phyloP scores from a whole-genome alignment of 2,888 invertebrate genomes.

The Lasius platythorax region DNA sequence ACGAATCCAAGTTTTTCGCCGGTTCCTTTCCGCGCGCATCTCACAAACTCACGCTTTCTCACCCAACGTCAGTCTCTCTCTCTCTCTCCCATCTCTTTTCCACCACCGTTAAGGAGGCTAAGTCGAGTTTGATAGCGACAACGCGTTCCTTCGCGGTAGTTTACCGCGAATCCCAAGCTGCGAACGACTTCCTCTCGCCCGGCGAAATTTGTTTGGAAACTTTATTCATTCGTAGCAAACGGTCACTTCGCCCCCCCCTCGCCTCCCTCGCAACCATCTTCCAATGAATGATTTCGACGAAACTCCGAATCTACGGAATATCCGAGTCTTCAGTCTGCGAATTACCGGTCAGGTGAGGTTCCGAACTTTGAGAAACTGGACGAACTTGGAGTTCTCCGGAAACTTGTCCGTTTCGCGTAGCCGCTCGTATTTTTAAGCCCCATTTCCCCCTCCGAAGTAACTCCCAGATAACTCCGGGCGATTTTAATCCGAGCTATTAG shows the following conservation, averaged over 20 bases:
- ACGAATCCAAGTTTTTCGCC: slow-evolving; percentile 37
- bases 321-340: slow-evolving; percentile 22
- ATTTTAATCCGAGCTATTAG: slow-evolving; percentile 47
- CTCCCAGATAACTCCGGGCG: slow-evolving; percentile 16
- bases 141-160: slow-evolving; percentile 36
- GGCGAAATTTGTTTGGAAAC: slow-evolving; percentile 54
- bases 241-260: slow-evolving; percentile 15
- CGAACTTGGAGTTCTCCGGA: slow-evolving; percentile 13
- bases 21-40: slow-evolving; percentile 24
- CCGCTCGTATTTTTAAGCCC: slow-evolving; percentile 37
- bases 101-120: neutral
- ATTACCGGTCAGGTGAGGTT: slow-evolving; percentile 47
- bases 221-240: slow-evolving; percentile 55
- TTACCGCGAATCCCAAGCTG: slow-evolving; percentile 42
- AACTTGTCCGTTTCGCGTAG: slow-evolving; percentile 37
- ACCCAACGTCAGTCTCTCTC: neutral
- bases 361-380: slow-evolving; percentile 29
- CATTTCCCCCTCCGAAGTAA: slow-evolving; percentile 8
- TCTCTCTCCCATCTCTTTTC: slow-evolving; percentile 20
- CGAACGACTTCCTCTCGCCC: slow-evolving; percentile 32
- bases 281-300: slow-evolving; percentile 48
- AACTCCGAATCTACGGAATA: slow-evolving; percentile 20
- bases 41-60: slow-evolving; percentile 28
- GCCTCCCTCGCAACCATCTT: slow-evolving; percentile 3
- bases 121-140: slow-evolving; percentile 47